Evolutionary conservation across 1,140 invertebrate genomes (phyloP).

Genomic region (Chionoecetes opilio): DNA sequence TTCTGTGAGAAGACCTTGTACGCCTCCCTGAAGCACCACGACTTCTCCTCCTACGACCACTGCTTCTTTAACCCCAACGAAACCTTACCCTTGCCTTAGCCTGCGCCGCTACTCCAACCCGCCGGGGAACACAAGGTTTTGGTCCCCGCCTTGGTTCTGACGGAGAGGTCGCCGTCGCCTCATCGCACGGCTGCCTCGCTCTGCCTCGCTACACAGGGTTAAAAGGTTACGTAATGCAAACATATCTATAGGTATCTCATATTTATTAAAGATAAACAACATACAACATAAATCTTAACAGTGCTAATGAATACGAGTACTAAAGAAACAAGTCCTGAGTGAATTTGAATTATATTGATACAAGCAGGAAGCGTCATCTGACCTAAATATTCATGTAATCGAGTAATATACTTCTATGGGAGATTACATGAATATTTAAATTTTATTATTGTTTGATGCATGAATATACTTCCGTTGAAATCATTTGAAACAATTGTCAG

Average conservation of each 20-base stretch:
- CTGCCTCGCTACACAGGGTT: not conserved
- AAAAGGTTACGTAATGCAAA: not conserved
- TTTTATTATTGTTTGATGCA: not conserved
- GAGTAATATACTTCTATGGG: too few species aligned
- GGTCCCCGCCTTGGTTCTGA: too few species aligned
- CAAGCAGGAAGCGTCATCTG: not conserved
- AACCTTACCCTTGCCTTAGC: not conserved
- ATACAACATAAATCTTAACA: not conserved
- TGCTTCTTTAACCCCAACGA: conserved; percentile 36
- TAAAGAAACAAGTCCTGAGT: not conserved
- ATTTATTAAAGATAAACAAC: conserved; percentile 10
- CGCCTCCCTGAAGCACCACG: not conserved
- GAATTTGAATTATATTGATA: not conserved
- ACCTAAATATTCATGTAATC: not conserved
- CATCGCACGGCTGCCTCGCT: not conserved
- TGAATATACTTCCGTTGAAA: too few species aligned
- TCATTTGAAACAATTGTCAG: too few species aligned
- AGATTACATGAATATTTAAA: not conserved
- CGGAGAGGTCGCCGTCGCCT: not conserved
- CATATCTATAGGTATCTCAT: too few species aligned
- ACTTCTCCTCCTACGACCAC: not conserved
- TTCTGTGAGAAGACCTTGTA: conserved; percentile 19
- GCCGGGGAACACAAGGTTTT: too few species aligned
- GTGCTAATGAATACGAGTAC: not conserved
- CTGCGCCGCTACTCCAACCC: not conserved